Evolutionary conservation across 2,888 invertebrate species (phyloP).

Genomic region (Aphodius granarius): DNA sequence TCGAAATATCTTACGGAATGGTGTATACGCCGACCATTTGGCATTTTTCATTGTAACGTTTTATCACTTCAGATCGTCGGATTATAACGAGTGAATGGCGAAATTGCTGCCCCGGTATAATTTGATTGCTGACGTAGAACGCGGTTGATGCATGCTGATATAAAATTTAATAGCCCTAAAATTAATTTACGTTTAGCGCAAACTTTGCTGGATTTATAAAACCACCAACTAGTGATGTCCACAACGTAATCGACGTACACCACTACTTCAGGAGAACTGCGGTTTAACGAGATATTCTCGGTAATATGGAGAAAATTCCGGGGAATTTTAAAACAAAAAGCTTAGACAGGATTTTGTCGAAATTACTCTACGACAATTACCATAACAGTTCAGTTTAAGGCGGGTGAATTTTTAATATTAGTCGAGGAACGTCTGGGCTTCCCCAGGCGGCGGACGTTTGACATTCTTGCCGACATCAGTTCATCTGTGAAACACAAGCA

Average conservation of each 20-base stretch:
- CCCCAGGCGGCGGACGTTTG: not conserved
- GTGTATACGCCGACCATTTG: too few species aligned
- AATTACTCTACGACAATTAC: not conserved
- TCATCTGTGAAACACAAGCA: not conserved
- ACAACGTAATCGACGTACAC: too few species aligned
- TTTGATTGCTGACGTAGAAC: not conserved
- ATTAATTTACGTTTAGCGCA: conserved; percentile 2
- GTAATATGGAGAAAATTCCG: not conserved
- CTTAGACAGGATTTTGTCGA: not conserved
- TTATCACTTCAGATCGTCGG: not conserved
- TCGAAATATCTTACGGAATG: too few species aligned
- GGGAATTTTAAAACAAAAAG: not conserved
- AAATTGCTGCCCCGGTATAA: not conserved
- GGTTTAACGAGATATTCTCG: too few species aligned
- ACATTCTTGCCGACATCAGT: not conserved
- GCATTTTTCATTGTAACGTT: not conserved
- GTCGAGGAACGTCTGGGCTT: not conserved
- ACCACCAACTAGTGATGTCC: not conserved
- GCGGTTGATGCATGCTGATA: not conserved
- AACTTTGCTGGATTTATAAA: not conserved
- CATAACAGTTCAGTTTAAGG: not conserved
- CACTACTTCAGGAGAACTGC: too few species aligned
- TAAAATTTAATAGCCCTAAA: conserved; percentile 10
- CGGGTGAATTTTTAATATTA: not conserved
- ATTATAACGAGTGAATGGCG: not conserved